Base-by-base conservation (phyloP, 2,797 vertebrate species). In the Phalloptychus januarius region DNA sequence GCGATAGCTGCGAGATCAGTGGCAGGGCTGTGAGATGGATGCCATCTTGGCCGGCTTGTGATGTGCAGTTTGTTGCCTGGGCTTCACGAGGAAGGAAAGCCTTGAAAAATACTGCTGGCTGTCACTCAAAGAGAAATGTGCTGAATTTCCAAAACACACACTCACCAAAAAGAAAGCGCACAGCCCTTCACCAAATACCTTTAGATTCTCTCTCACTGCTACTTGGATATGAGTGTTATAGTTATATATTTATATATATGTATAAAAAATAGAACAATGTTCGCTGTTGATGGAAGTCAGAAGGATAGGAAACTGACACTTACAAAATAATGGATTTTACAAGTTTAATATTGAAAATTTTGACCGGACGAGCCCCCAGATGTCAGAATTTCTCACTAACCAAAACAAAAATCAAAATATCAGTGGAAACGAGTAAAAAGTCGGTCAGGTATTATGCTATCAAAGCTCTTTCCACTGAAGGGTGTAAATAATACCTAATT, bases 41-140 rank as follows among this genome's bases (percentile, higher is more conserved):
- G 93, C 92, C 93, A 94, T 93, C 91, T 94, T 93, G 92, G 93
- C 92, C 85, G 80, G 88, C 92, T 90, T 94, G 88, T 93, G 93
- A 95, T 94, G 94, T 91, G 92, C 91, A 91, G 94, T 94, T 94
- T 95, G 92, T 93, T 90, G 92, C 91, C 87, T 67, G 65, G 88
- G 91, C 89, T 89, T 90, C 91, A 87, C 83, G 78, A 84, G 87
- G 91, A 93, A 90, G 91, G 90, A 89, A 91, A 92, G 92, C 92
- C 89, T 94, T 93, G 92, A 90, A 93, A 50, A 93, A 93, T 92
- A 91, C 89, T 91, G 91, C 91, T 92, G 93, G 91, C 92, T 94
- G 94, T 93, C 94, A 94, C 83, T 94, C 91, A 92, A 87, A 94
- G 88, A 93, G 75, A 91, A 83, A 87, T 91, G 91, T 89, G 89